These are phyloP conservation scores for sheep (Ovis aries) DNA, from an alignment of 2,113 vertebrate genomes.

Conservation along the genomic window DNA sequence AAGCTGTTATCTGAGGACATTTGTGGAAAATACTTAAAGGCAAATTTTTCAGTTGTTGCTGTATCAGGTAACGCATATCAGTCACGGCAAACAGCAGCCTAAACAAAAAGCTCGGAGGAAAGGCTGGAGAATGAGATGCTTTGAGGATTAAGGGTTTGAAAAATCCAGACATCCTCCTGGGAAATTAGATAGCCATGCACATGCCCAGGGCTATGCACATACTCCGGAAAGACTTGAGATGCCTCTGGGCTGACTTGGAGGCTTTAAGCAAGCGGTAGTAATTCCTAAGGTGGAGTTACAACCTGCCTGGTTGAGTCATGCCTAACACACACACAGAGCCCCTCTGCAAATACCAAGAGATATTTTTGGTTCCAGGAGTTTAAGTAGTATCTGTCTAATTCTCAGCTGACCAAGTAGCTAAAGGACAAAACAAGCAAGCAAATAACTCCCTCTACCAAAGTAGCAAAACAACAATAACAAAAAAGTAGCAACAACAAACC, in stretches of 20 bases:
- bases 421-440: background rate
- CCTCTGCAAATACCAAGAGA: background rate
- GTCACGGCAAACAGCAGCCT: background rate
- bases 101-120: background rate
- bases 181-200: background rate
- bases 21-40: background rate
- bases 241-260: background rate
- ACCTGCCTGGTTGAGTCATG: background rate
- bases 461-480: background rate
- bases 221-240: background rate
- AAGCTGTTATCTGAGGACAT: background rate
- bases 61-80: background rate
- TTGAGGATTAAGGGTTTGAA: background rate
- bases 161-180: background rate
- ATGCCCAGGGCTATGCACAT: background rate
- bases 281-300: background rate
- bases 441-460: background rate
- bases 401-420: background rate
- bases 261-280: background rate
- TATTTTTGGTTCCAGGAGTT: background rate
- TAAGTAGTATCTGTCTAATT: background rate
- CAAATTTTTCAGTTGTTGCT: background rate
- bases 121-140: background rate
- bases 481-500: background rate
- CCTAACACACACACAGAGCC: background rate